Evolutionary conservation across 2,113 vertebrate species (phyloP), one percentile per base, ranked within the genome.

Genomic region (Felis chaus): DNA sequence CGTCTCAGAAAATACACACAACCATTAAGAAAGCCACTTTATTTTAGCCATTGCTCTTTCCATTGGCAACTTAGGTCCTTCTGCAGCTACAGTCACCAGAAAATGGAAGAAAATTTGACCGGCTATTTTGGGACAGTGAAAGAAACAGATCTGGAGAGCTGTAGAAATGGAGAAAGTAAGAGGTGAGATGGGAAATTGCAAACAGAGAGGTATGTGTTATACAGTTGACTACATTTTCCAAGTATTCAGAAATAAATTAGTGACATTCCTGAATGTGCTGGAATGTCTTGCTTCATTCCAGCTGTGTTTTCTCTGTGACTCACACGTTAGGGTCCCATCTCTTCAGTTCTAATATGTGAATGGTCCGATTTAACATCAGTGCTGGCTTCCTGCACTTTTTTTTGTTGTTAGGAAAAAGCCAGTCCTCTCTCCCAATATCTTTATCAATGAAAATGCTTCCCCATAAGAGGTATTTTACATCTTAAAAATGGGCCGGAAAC

Each of bases 271-370:
- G 73, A 97, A 87, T 96, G 88, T 79, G 55, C 39, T 97, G 93
- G 97, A 97, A 87, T 95, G 95, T 73, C 92, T 96, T 87, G 90
- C 88, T 97, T 97, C 95, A 96, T 97, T 91, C 95, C 98, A 95
- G 92, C 97, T 97, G 96, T 97, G 95, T 97, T 96, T 89, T 81
- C 63, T 15, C 96, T 97, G 91, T 97, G 97, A 97, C 91, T 98
- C 97, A 96, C 55, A 53, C 53, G 19, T 73, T 90, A 92, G 91
- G 80, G 94, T 96, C 81, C 68, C 86, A 93, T 97, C 78, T 73
- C 89, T 91, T 80, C 81, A 79, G 33, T 81, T 82, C 18, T 55
- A 63, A 78, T 63, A 85, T 1, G 1, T 86, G 31, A 93, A 78
- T 82, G 87, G 73, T 96, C 73, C 55, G 12, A 45, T 73, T 96